Evolutionary conservation across 2,797 vertebrate species (phyloP).

Genomic region (Oreonectes daqikongensis): DNA sequence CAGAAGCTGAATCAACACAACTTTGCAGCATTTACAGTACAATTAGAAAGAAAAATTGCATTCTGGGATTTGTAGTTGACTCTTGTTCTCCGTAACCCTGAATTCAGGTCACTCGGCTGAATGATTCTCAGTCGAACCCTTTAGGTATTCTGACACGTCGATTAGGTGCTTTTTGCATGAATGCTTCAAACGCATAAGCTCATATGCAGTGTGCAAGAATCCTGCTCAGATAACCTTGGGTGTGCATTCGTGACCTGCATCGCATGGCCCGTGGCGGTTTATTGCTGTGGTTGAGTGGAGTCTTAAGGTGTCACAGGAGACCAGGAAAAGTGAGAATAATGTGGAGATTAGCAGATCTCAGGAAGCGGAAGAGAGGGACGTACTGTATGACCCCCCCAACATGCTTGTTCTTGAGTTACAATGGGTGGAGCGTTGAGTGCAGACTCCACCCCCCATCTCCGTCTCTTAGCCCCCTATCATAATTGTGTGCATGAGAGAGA

Average conservation of each 20-base stretch:
- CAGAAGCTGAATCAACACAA: slow-evolving; percentile 38
- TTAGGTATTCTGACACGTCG: neutral
- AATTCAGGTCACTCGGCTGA: slow-evolving; percentile 40
- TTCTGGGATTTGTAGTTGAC: slow-evolving; percentile 54
- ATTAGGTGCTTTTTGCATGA: neutral
- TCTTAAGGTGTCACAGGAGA: slow-evolving; percentile 26
- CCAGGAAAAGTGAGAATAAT: slow-evolving; percentile 33
- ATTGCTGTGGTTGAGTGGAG: slow-evolving; percentile 9
- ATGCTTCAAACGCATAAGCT: neutral
- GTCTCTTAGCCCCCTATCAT: slow-evolving; percentile 42
- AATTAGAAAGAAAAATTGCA: slow-evolving; percentile 32
- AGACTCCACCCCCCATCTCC: slow-evolving; percentile 18
- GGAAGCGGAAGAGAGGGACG: slow-evolving; percentile 41
- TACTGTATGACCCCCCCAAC: slow-evolving; percentile 40
- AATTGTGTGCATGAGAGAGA: slow-evolving; percentile 55
- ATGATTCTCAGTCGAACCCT: neutral
- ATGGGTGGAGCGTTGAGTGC: slow-evolving; percentile 29
- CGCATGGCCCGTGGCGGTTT: neutral
- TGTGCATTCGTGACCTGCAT: neutral
- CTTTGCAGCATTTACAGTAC: slow-evolving; percentile 15
- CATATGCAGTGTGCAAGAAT: neutral
- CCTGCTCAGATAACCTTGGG: slow-evolving; percentile 37
- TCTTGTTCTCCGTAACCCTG: slow-evolving; percentile 11
- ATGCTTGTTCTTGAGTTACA: slow-evolving; percentile 57
- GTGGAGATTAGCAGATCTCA: slow-evolving; percentile 33